phyloP scores from a whole-genome alignment of 2,113 vertebrate species.

The Onychostoma macrolepis region DNA sequence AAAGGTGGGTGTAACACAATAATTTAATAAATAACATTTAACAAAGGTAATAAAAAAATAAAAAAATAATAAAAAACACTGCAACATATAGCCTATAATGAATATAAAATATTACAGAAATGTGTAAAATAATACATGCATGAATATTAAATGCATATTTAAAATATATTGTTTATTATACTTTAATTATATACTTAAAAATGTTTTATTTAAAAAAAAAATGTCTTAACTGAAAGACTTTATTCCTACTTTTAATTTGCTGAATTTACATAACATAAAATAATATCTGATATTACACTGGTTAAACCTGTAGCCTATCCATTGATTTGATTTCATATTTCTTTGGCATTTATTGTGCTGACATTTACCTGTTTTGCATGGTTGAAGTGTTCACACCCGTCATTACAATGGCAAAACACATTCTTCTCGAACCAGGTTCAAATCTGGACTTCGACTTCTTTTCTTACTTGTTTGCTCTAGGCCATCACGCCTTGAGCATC shows the following conservation, averaged over 20 bases:
- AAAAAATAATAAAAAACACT: too few species aligned
- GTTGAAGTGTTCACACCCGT: not conserved
- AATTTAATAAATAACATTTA: not conserved
- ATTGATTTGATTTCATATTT: not conserved
- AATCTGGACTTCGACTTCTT: not conserved
- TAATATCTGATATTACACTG: too few species aligned
- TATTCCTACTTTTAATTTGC: too few species aligned
- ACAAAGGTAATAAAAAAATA: not conserved
- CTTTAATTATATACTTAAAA: too few species aligned
- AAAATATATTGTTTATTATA: too few species aligned
- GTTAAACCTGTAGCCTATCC: too few species aligned
- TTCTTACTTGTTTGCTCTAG: not conserved
- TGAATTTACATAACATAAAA: not conserved
- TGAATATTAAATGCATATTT: not conserved
- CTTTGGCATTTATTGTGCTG: not conserved
- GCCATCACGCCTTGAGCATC: not conserved
- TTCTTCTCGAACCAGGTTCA: not conserved
- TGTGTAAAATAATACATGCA: not conserved
- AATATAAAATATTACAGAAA: not conserved
- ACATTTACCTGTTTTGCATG: not conserved
- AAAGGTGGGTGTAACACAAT: constrained; percentile 47
- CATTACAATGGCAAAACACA: not conserved
- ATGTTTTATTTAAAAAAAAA: too few species aligned
- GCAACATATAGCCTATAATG: not conserved
- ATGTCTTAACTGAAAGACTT: too few species aligned